Base-by-base conservation (phyloP, 2,797 vertebrate genomes). In the Jordanella pulchra region DNA sequence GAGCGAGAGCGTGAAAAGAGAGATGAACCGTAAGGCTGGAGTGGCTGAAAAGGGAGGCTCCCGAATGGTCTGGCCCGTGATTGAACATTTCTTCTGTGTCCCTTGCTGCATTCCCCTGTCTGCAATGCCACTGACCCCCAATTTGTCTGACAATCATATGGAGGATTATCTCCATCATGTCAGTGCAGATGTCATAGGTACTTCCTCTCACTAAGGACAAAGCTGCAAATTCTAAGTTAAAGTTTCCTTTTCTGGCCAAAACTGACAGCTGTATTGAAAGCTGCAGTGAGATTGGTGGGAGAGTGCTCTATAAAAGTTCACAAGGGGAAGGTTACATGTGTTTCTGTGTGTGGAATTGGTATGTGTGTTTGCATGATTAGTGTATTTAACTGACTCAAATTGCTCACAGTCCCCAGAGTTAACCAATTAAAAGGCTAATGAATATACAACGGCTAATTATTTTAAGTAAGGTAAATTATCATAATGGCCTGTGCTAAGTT, bases 101-200 rank as follows among this genome's bases (percentile, higher is more conserved):
- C 95, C 92, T 68, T 91, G 94, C 94, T 95, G 92, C 93, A 89
- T 94, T 94, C 89, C 93, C 87, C 93, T 87, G 84, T 89, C 87
- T 90, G 95, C 95, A 84, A 94, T 90, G 93, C 89, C 87, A 78
- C 44, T 95, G 95, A 94, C 94, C 96, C 95, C 95, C 94, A 93
- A 97, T 96, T 97, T 97, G 96, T 96, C 95, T 81, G 92, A 95
- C 94, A 92, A 94, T 92, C 91, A 93, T 94, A 92, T 95, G 84
- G 94, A 95, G 93, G 88, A 89, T 95, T 94, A 91, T 90, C 93
- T 76, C 72, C 75, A 87, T 91, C 91, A 87, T 94, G 94, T 94
- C 94, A 88, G 93, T 94, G 93, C 96, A 97, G 95, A 96, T 96
- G 95, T 96, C 94, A 82, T 92, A 94, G 95, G 95, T 94, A 95